Evolutionary conservation across 2,797 vertebrate genomes (phyloP), one percentile per base, ranked within the genome.

Genomic region (Galagoides demidoff): DNA sequence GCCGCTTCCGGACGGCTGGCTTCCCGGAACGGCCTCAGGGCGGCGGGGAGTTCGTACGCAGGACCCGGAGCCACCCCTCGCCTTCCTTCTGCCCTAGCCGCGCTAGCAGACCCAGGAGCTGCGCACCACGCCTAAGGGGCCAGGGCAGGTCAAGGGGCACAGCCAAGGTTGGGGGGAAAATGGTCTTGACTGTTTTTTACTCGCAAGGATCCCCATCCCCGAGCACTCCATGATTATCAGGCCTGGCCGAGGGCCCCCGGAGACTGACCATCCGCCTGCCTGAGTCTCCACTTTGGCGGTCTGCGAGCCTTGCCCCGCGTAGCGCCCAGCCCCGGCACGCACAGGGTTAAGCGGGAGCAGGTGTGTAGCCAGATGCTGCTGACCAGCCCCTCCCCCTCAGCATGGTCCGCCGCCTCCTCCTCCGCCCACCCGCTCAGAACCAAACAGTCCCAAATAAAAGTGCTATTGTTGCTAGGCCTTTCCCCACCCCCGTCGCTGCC

Each of bases 401-500:
- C 73, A 94, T 43, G 5, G 81, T 49, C 86, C 23, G 95, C 96
- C 87, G 64, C 90, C 96, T 90, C 95, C 96, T 95, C 96, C 97
- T 94, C 97, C 97, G 97, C 95, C 96, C 4, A 96, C 95, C 96
- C 93, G 96, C 97, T 97, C 96, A 31, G 63, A 95, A 96, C 97
- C 77, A 97, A 98, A 97, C 89, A 96, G 92, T 95, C 96, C 97
- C 85, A 64, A 97, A 97, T 97, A 98, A 97, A 97, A 96, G 95
- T 85, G 93, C 77, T 98, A 97, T 98, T 98, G 98, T 98, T 98
- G 98, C 96, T 96, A 71, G 97, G 96, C 98, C 97, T 96, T 97
- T 98, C 98, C 98, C 98, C 98, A 97, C 98, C 98, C 94, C 98
- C 98, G 98, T 95, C 95, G 97, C 97, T 98, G 97, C 97, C 98